These are phyloP conservation scores for Clanis bilineata DNA, from an alignment of 2,888 invertebrate species.

Conservation along the genomic window DNA sequence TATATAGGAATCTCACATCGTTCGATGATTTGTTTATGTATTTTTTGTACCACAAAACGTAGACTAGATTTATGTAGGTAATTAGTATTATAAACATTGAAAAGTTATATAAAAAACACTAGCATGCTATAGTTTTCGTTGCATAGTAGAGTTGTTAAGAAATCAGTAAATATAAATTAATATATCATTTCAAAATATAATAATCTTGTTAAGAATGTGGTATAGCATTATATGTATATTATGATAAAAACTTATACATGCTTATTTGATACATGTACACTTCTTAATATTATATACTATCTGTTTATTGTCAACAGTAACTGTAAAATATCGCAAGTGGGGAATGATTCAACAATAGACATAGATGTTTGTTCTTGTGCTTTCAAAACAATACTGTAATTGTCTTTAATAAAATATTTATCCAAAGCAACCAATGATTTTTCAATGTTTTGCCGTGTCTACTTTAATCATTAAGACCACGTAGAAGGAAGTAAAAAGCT, in stretches of 20 bases:
- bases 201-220: slow-evolving; percentile 61
- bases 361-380: slow-evolving; percentile 72
- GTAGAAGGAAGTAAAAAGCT: no score
- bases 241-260: slow-evolving; percentile 60
- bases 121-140: slow-evolving; percentile 69
- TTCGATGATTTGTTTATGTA: slow-evolving; percentile 14
- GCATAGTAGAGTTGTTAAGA: slow-evolving; percentile 71
- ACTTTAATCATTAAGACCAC: no score
- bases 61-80: slow-evolving; percentile 44
- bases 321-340: slow-evolving; percentile 61
- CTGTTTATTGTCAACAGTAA: slow-evolving; percentile 56
- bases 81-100: slow-evolving; percentile 64
- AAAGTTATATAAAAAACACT: slow-evolving; percentile 69
- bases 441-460: not conserved
- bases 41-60: slow-evolving; percentile 42
- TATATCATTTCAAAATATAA: slow-evolving; percentile 60
- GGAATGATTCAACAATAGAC: slow-evolving; percentile 61
- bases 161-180: slow-evolving; percentile 56
- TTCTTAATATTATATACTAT: slow-evolving; percentile 44
- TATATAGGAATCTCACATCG: slow-evolving; percentile 47
- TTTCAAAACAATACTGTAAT: slow-evolving; percentile 73
- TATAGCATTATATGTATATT: slow-evolving; percentile 67
- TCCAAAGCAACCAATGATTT: slow-evolving; percentile 55
- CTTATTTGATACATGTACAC: slow-evolving; percentile 55
- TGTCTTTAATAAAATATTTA: slow-evolving; percentile 79